Evolutionary conservation across 2,888 invertebrate genomes (phyloP).

Genomic region (Resseliella maxima): DNA sequence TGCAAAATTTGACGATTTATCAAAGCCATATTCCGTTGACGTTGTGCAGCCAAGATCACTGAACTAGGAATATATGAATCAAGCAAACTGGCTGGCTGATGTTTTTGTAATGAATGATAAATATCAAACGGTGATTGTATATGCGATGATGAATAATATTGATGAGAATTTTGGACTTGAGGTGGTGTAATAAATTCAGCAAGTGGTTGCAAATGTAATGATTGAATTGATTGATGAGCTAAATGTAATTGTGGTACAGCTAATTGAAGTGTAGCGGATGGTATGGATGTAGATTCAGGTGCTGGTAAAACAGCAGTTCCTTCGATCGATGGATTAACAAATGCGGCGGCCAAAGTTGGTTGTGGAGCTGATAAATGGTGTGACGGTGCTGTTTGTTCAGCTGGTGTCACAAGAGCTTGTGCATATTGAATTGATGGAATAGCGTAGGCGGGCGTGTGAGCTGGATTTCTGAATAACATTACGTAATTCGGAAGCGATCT

Average conservation of each 20-base stretch:
- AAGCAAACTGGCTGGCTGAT: conserved; percentile 70
- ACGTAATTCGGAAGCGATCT: conserved; percentile 58
- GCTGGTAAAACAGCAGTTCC: not conserved
- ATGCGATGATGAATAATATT: conserved; percentile 46
- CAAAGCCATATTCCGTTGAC: conserved; percentile 39
- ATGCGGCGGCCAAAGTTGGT: conserved; percentile 59
- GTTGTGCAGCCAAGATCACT: conserved; percentile 64
- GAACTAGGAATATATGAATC: conserved; percentile 74
- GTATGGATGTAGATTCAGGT: conserved; percentile 26
- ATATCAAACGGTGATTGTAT: conserved; percentile 57
- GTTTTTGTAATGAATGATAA: conserved; percentile 62
- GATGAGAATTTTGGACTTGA: conserved; percentile 55
- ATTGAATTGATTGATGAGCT: conserved; percentile 49
- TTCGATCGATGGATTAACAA: conserved; percentile 58
- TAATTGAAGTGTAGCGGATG: conserved; percentile 56
- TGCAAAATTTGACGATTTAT: conserved; percentile 57
- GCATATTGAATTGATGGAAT: conserved; percentile 25
- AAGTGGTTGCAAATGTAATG: not conserved
- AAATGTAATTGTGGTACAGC: conserved; percentile 43
- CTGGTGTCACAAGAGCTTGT: conserved; percentile 31
- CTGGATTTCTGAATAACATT: conserved; percentile 59
- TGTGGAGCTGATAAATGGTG: conserved; percentile 57
- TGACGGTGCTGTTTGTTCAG: not conserved
- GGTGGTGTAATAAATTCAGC: conserved; percentile 22
- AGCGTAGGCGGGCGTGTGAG: not conserved